Conservation (phyloP, 2,888 invertebrate genomes). For the Ophion ellenae region DNA sequence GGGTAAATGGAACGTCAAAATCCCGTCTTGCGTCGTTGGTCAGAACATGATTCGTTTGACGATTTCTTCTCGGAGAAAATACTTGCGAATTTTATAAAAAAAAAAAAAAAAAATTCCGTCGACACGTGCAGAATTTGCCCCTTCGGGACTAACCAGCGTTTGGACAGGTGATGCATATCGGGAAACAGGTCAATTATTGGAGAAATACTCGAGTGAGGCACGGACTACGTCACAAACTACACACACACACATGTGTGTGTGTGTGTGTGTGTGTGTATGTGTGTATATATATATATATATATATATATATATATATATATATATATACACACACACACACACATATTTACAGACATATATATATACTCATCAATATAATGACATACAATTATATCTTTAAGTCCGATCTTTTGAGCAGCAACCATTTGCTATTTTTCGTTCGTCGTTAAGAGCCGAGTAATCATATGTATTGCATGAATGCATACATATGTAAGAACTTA, state of each 20-base stretch:
- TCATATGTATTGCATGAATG: slow-evolving; percentile 15
- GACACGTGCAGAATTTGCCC: neutral
- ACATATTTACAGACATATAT: neutral
- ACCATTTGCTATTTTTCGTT: slow-evolving; percentile 5
- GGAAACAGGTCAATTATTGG: neutral
- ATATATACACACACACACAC: neutral
- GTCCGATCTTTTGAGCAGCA: slow-evolving; percentile 4
- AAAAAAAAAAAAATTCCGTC: too few relatives aligned
- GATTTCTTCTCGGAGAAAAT: too few relatives aligned
- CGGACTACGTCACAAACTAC: neutral
- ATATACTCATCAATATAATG: slow-evolving; percentile 20
- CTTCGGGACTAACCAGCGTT: neutral
- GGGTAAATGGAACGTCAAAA: too few relatives aligned
- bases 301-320: too few relatives aligned
- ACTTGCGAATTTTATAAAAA: too few relatives aligned
- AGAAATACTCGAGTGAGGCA: neutral
- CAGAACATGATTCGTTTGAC: too few relatives aligned
- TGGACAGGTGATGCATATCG: neutral
- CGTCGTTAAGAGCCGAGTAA: slow-evolving; percentile 24
- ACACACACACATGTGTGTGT: neutral
- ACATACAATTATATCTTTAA: slow-evolving; percentile 16
- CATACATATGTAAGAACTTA: neutral
- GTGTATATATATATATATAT: too few relatives aligned
- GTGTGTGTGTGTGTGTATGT: too few relatives aligned
- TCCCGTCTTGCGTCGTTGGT: too few relatives aligned